Evolutionary conservation across 2,113 vertebrate species (phyloP).

Genomic region (Helogale parvula): DNA sequence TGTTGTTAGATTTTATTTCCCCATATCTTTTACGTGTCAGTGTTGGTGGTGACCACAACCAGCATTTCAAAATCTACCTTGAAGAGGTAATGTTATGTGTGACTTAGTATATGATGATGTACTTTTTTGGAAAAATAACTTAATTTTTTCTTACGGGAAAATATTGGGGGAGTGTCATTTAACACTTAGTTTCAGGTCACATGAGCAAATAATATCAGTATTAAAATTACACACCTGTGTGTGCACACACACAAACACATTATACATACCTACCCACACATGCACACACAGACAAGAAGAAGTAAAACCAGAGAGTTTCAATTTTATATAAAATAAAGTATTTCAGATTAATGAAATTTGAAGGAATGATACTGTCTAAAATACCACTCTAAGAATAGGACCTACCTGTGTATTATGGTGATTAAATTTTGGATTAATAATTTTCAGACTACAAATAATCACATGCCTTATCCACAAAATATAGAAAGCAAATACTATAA

Average conservation of each 20-base stretch:
- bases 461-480: background rate
- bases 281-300: background rate
- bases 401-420: background rate
- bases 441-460: conserved; percentile 40
- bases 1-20: conserved; percentile 72
- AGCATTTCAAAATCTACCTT: conserved; percentile 74
- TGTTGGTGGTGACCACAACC: conserved; percentile 72
- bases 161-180: conserved; percentile 31
- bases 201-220: conserved; percentile 42
- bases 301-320: background rate
- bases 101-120: background rate
- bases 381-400: conserved; percentile 13
- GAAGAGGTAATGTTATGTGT: conserved; percentile 57
- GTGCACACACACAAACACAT: background rate
- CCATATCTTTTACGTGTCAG: conserved; percentile 74
- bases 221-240: background rate
- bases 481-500: background rate
- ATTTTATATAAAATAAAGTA: background rate
- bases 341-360: background rate
- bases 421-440: background rate
- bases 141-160: conserved; percentile 45
- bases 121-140: background rate
- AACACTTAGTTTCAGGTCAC: conserved; percentile 21
- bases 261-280: background rate
- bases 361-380: background rate